These are phyloP conservation scores for Proales similis DNA, from an alignment of 1,140 invertebrate genomes.

Conservation along the genomic window DNA sequence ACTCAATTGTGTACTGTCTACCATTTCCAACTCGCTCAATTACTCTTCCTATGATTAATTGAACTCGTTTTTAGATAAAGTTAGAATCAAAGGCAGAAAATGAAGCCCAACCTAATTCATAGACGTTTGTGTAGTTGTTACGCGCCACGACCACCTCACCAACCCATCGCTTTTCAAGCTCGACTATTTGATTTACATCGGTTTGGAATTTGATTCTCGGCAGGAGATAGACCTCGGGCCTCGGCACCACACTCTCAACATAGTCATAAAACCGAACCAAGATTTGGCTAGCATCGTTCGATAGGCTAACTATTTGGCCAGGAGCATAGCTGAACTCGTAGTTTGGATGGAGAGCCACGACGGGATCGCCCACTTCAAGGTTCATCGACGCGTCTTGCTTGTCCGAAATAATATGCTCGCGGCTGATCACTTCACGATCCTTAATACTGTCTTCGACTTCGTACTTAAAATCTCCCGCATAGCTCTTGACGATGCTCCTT, in stretches of 20 bases:
- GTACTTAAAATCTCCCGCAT: slow-evolving; percentile 2
- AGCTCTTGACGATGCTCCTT: slow-evolving; percentile 39
- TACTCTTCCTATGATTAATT: slow-evolving; percentile 35
- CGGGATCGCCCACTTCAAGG: slow-evolving; percentile 41
- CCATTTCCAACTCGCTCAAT: slow-evolving; percentile 39
- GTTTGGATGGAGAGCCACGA: slow-evolving; percentile 44
- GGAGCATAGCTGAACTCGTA: slow-evolving; percentile 45
- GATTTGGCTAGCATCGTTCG: slow-evolving; percentile 38
- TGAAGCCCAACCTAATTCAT: slow-evolving; percentile 41
- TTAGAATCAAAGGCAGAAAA: slow-evolving; percentile 2
- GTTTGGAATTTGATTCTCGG: slow-evolving; percentile 42
- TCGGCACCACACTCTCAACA: slow-evolving; percentile 37
- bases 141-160: slow-evolving; percentile 44
- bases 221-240: slow-evolving; percentile 43
- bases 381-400: slow-evolving; percentile 40
- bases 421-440: neutral
- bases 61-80: neutral
- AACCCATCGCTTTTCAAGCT: slow-evolving; percentile 41
- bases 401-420: slow-evolving; percentile 40
- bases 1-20: slow-evolving; percentile 41
- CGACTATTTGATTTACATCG: slow-evolving; percentile 43
- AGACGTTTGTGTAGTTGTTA: slow-evolving; percentile 42
- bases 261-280: slow-evolving; percentile 44
- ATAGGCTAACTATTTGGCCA: slow-evolving; percentile 40
- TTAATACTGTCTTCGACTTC: neutral